Percentiles rank a stretch among this genome's conserved stretches.
Evolutionary conservation across 2,113 vertebrate species (phyloP).

Genomic region (Struthidea cinerea): DNA sequence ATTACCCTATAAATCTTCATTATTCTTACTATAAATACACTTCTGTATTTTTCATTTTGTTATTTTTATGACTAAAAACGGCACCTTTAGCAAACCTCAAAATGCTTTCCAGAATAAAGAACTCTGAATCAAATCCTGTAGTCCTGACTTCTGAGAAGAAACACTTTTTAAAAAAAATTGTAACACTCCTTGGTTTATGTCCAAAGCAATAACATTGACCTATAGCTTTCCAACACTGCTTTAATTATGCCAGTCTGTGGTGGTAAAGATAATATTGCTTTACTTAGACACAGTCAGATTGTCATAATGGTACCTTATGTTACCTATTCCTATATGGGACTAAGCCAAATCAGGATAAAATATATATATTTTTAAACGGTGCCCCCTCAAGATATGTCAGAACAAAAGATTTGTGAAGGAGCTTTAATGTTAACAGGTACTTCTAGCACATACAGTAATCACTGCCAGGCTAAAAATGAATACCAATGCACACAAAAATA

Average conservation of each 20-base stretch:
- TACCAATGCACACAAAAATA: neutral
- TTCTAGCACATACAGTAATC: neutral
- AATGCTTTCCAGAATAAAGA: neutral
- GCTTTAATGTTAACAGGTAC: neutral
- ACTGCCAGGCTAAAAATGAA: neutral
- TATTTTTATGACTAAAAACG: neutral
- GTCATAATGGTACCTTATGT: neutral
- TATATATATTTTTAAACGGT: neutral
- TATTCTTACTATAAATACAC: conserved; percentile 25
- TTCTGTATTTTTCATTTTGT: conserved; percentile 1
- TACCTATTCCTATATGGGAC: neutral
- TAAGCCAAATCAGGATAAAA: neutral
- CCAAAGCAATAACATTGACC: neutral
- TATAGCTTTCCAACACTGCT: neutral
- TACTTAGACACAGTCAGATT: neutral
- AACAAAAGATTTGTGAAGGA: neutral
- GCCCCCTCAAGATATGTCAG: neutral
- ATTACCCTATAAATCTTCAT: neutral
- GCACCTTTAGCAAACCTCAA: neutral
- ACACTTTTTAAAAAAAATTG: rapidly evolving
- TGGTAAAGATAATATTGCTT: neutral
- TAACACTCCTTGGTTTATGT: neutral
- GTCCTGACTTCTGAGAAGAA: neutral
- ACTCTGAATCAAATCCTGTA: neutral
- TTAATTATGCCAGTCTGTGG: neutral